These are phyloP conservation scores for Trichosurus vulpecula DNA, from an alignment of 2,797 vertebrate species.

Conservation along the genomic window DNA sequence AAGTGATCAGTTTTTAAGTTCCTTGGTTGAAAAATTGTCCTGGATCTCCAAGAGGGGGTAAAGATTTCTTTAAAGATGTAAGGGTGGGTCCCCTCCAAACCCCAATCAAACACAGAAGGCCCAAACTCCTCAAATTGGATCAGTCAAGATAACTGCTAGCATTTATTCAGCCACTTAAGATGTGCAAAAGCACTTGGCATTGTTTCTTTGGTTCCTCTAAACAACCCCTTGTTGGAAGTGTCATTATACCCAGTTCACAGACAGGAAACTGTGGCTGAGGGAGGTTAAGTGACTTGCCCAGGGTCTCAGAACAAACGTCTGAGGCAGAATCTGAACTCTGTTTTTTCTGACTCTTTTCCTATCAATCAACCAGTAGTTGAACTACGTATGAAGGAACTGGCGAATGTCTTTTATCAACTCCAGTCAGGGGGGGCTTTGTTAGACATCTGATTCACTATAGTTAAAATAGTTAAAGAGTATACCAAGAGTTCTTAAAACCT, in stretches of 20 bases:
- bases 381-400: neutral
- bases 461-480: neutral
- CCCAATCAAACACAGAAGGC: neutral
- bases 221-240: neutral
- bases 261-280: neutral
- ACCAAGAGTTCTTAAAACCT: neutral
- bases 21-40: neutral
- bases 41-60: neutral
- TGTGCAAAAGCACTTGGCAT: neutral
- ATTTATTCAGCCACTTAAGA: neutral
- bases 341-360: neutral
- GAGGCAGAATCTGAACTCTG: neutral
- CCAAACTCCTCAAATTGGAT: neutral
- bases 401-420: neutral
- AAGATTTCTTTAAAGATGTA: neutral
- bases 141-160: neutral
- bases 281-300: neutral
- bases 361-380: neutral
- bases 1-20: neutral
- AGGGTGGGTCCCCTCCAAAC: neutral
- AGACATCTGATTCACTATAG: neutral
- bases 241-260: neutral
- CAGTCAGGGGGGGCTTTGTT: neutral
- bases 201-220: neutral
- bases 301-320: neutral